Conservation (phyloP, 2,888 invertebrate genomes). For the Oligia latruncula region DNA sequence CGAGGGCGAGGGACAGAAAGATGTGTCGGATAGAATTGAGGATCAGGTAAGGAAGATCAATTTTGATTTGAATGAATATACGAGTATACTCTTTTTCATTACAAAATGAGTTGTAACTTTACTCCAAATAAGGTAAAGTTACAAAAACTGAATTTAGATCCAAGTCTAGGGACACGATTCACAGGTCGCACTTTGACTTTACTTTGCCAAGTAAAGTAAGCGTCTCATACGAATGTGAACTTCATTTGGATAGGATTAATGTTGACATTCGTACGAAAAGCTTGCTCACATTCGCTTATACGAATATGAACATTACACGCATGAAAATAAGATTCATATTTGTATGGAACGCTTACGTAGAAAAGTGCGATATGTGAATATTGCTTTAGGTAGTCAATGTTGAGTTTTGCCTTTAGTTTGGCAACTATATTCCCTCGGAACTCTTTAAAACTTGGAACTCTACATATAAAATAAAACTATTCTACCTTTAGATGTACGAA, state of each 20-base stretch:
- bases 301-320: neutral
- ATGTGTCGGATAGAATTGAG: slow-evolving; percentile 98
- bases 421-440: neutral
- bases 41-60: slow-evolving; percentile 79
- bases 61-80: neutral
- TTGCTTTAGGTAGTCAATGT: neutral
- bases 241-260: neutral
- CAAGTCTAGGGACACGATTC: neutral
- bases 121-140: neutral
- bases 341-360: neutral
- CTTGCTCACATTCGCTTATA: neutral
- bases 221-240: neutral
- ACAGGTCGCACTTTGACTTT: neutral
- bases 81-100: neutral
- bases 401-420: neutral
- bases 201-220: neutral
- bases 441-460: neutral
- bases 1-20: slow-evolving; percentile 97
- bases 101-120: neutral
- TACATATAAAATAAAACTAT: neutral
- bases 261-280: neutral
- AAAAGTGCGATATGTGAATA: neutral
- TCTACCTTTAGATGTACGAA: no score
- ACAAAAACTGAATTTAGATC: neutral
- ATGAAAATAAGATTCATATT: neutral